A percentile compares a stretch with the other conserved stretches of the same genome.
Evolutionary conservation across 2,113 vertebrate genomes (phyloP).

Genomic region (Rissa tridactyla): DNA sequence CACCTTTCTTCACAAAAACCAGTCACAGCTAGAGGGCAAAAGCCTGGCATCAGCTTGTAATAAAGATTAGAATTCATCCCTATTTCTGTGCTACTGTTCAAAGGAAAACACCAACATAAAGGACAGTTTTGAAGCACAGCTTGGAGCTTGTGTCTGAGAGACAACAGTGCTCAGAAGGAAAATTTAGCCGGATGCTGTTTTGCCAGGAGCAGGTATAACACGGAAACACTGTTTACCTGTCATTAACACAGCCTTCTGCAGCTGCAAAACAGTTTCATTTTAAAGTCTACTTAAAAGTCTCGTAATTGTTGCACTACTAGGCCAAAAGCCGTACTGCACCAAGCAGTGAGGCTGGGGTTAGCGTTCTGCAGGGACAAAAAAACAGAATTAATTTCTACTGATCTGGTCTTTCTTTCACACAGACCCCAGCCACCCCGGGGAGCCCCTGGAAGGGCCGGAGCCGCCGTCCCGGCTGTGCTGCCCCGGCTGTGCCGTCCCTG

Average conservation of each 20-base stretch:
- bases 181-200: background rate
- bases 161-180: background rate
- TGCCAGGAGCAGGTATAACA: background rate
- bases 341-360: background rate
- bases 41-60: background rate
- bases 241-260: background rate
- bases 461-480: fast-evolving
- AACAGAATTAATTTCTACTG: background rate
- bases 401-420: fast-evolving
- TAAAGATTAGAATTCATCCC: background rate
- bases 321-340: background rate
- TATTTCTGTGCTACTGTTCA: background rate
- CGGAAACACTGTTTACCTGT: background rate
- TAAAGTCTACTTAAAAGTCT: background rate
- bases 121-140: background rate
- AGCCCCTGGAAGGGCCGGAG: too few relatives aligned
- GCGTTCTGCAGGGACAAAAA: background rate
- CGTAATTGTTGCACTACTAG: background rate
- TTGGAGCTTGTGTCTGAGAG: background rate
- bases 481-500: fast-evolving
- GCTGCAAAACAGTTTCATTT: background rate
- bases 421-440: background rate
- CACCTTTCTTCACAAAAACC: background rate
- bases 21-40: background rate
- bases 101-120: background rate